A percentile compares a stretch with the other conserved stretches of the same genome.
Conservation (phyloP, 2,888 invertebrate species). For the Drosophila merina region DNA sequence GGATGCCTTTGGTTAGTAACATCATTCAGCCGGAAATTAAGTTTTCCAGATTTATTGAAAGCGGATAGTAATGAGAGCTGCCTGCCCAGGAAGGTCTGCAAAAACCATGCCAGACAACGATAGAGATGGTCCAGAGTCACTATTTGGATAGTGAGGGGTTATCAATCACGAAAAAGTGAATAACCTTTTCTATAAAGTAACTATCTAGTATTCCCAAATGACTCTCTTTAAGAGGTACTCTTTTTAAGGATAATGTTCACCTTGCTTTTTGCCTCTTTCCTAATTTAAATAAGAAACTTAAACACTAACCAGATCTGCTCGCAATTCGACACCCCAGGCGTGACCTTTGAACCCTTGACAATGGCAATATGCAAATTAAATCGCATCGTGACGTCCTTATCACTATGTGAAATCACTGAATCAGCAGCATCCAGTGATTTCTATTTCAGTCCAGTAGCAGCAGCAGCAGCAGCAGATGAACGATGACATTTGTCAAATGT, state of each 20-base stretch:
- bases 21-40: conserved; percentile 82
- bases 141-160: conserved; percentile 2
- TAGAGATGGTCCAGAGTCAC: conserved; percentile 40
- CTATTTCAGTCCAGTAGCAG: conserved; percentile 38
- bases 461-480: conserved; percentile 12
- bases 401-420: conserved; percentile 58
- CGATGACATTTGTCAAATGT: conserved; percentile 53
- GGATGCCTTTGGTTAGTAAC: conserved; percentile 49
- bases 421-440: conserved; percentile 58
- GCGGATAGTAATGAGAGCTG: conserved; percentile 80
- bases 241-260: not conserved
- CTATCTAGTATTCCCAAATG: too few relatives aligned
- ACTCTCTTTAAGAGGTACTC: too few relatives aligned
- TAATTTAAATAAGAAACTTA: not conserved
- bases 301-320: conserved; percentile 12
- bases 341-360: conserved; percentile 17
- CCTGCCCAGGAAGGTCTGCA: conserved; percentile 23
- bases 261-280: not conserved
- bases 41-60: conserved; percentile 83
- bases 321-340: conserved; percentile 11
- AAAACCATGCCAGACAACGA: conserved; percentile 13
- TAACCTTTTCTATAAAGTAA: not conserved
- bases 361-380: conserved; percentile 58
- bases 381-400: conserved; percentile 56
- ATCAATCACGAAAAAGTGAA: conserved; percentile 11